Conservation (phyloP, 2,888 invertebrate species). For the Ditylenchus weischeri region DNA sequence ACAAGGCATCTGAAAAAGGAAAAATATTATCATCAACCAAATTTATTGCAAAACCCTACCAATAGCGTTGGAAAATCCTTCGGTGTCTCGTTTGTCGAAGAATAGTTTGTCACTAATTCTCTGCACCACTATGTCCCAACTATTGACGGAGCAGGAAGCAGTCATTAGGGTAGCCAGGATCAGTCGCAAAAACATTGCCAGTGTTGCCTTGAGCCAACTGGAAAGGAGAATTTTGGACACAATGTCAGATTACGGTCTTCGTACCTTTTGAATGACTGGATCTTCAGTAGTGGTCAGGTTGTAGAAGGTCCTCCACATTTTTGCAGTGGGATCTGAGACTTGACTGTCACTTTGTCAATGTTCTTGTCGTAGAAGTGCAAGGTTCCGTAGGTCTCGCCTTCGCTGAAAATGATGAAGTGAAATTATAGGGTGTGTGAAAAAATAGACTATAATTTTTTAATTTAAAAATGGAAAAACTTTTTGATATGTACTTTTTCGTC, state of each 20-base stretch:
- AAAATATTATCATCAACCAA: too few relatives aligned
- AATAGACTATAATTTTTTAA: too few relatives aligned
- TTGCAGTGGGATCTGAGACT: constrained; percentile 76
- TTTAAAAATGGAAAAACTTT: too few relatives aligned
- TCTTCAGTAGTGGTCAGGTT: constrained; percentile 89
- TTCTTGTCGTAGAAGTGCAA: constrained; percentile 94
- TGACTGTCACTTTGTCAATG: constrained; percentile 86
- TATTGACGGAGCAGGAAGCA: constrained; percentile 92
- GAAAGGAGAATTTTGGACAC: not conserved
- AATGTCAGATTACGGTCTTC: not conserved
- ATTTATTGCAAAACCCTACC: constrained; percentile 16
- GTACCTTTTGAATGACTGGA: constrained; percentile 81
- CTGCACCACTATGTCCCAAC: constrained; percentile 98
- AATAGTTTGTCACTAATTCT: constrained; percentile 71
- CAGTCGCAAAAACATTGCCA: constrained; percentile 85
- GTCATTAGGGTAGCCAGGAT: constrained; percentile 98
- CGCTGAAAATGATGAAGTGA: constrained; percentile 30
- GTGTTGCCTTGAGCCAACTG: constrained; percentile 57
- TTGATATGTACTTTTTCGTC: too few relatives aligned
- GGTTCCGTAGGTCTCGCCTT: constrained; percentile 77
- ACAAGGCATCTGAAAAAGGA: constrained; percentile 71
- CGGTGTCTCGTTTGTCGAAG: constrained; percentile 85
- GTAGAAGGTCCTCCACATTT: constrained; percentile 95
- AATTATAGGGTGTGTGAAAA: too few relatives aligned
- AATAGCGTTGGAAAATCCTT: constrained; percentile 51